Evolutionary conservation across 2,888 invertebrate species (phyloP).

Genomic region (Luperina testacea): DNA sequence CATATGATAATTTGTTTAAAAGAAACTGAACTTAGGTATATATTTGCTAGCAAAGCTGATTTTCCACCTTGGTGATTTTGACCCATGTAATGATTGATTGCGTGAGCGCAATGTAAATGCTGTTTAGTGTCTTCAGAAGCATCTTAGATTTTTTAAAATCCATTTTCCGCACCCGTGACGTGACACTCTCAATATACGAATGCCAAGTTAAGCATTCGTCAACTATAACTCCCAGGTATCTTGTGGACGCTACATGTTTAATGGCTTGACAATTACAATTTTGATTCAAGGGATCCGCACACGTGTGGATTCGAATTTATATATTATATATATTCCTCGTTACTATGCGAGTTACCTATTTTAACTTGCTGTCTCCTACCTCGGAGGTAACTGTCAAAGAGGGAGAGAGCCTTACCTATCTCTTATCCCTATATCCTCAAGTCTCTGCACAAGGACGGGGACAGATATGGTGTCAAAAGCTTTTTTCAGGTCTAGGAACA

Average conservation of each 20-base stretch:
- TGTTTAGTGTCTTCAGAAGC: background rate
- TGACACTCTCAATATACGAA: background rate
- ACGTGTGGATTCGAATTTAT: too few species aligned
- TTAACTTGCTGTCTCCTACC: background rate
- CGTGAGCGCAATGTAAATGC: background rate
- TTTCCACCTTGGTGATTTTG: too few species aligned
- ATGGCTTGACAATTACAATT: background rate
- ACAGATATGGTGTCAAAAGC: too few species aligned
- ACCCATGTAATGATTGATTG: background rate
- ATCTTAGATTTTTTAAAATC: background rate
- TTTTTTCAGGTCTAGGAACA: too few species aligned
- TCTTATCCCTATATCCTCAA: constrained; percentile 1
- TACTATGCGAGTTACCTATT: background rate
- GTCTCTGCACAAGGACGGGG: background rate
- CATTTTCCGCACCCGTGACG: background rate
- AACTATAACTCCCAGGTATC: background rate
- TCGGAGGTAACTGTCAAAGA: constrained; percentile 1
- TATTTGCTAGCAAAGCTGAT: too few species aligned
- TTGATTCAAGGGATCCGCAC: too few species aligned
- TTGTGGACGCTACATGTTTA: too few species aligned
- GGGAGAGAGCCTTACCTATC: background rate
- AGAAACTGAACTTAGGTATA: too few species aligned
- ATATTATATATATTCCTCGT: background rate
- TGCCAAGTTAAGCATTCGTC: constrained; percentile 4
- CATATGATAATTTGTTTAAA: too few species aligned